A percentile compares a stretch with the other conserved stretches of the same genome.
These are phyloP conservation scores for Anas acuta DNA, from an alignment of 2,797 vertebrate genomes.

Conservation along the genomic window DNA sequence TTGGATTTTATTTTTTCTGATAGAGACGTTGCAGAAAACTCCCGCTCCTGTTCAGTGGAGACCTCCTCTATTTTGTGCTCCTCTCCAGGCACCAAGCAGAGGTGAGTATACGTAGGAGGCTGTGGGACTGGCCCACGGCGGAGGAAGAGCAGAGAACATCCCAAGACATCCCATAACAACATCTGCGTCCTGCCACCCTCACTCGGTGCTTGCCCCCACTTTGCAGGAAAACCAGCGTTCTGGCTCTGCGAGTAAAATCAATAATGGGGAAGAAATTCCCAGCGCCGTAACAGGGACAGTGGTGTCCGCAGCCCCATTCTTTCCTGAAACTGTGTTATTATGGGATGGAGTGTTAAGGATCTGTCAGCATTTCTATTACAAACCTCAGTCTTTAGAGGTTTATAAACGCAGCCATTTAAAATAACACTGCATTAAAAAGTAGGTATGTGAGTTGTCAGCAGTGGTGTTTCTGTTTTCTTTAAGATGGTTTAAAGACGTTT, in stretches of 20 bases:
- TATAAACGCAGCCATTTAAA: conserved; percentile 73
- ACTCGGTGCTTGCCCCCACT: accelerated
- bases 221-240: neutral
- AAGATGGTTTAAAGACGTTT: conserved; percentile 69
- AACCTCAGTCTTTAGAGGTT: conserved; percentile 72
- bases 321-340: conserved; percentile 57
- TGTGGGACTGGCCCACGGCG: neutral
- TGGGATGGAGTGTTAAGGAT: conserved; percentile 72
- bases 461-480: conserved; percentile 72
- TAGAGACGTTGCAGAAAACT: neutral
- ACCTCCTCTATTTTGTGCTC: neutral
- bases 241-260: neutral
- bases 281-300: neutral
- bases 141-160: neutral
- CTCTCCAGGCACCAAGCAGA: accelerated
- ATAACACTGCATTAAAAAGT: conserved; percentile 72
- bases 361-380: conserved; percentile 75
- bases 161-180: neutral
- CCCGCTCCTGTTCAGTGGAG: neutral
- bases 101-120: neutral
- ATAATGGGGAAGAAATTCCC: neutral
- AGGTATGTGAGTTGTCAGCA: conserved; percentile 76
- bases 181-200: neutral
- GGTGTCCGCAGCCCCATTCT: conserved; percentile 33
- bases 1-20: neutral